Percentiles rank a stretch among this genome's conserved stretches.
Evolutionary conservation across 2,888 invertebrate species (phyloP).

Genomic region (Cephus rjabovi): DNA sequence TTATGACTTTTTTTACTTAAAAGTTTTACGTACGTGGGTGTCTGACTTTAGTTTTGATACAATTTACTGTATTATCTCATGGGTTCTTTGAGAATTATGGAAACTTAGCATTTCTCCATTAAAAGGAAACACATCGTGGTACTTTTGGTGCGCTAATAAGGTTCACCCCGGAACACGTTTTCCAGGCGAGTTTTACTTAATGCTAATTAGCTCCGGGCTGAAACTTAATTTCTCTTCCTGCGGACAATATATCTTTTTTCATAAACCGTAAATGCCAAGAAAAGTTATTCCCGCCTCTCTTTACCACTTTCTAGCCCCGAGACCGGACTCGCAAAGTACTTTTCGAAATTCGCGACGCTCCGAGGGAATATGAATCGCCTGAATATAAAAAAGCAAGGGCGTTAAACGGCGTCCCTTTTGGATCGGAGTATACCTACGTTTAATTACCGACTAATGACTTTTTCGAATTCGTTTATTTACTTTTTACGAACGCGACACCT

Average conservation of each 20-base stretch:
- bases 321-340: not conserved
- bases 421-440: not conserved
- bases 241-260: conserved; percentile 14
- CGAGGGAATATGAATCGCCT: conserved; percentile 1
- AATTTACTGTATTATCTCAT: not conserved
- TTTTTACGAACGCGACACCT: not conserved
- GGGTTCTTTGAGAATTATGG: not conserved
- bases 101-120: not conserved
- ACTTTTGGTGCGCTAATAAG: conserved; percentile 18
- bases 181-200: conserved; percentile 25
- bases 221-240: conserved; percentile 22
- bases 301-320: not conserved
- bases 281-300: conserved; percentile 10
- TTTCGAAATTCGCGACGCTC: conserved; percentile 3
- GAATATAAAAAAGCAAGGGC: not conserved
- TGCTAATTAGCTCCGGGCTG: conserved; percentile 25
- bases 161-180: conserved; percentile 22
- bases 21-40: not conserved
- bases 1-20: not conserved
- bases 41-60: not conserved
- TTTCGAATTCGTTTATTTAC: conserved; percentile 2
- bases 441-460: not conserved
- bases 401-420: not conserved
- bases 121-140: conserved; percentile 4
- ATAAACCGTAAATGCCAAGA: conserved; percentile 17